Percentiles rank a stretch among this genome's conserved stretches.
Conservation (phyloP, 2,113 vertebrate species). For the Capricornis sumatraensis region DNA sequence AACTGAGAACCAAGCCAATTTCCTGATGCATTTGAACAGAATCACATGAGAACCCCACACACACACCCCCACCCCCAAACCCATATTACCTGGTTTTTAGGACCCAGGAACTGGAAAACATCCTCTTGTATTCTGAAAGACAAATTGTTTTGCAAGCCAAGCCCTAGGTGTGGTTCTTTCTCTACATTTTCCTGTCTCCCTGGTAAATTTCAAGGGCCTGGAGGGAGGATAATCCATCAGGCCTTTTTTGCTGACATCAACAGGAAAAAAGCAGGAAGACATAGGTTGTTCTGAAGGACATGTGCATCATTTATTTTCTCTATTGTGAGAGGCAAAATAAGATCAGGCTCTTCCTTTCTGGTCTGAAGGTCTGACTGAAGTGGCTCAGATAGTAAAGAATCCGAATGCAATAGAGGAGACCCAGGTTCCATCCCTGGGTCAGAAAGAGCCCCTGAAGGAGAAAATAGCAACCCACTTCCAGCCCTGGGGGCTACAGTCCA, state of each 20-base stretch:
- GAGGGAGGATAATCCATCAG: not conserved
- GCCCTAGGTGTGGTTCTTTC: not conserved
- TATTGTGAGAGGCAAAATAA: not conserved
- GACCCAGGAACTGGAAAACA: not conserved
- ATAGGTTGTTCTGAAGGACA: not conserved
- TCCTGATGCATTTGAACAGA: constrained; percentile 18
- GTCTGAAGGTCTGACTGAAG: not conserved
- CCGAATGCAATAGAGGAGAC: not conserved
- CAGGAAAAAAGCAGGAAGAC: not conserved
- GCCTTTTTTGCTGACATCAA: not conserved
- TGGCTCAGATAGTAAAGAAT: not conserved
- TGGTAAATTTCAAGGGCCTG: not conserved
- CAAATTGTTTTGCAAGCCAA: not conserved
- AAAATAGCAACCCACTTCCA: not conserved
- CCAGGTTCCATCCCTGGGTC: not conserved
- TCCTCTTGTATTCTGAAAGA: not conserved
- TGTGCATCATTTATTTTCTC: not conserved
- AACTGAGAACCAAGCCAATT: not conserved
- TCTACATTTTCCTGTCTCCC: constrained; percentile 31
- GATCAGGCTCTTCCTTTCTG: not conserved
- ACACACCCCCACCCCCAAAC: fast-evolving
- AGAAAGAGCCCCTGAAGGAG: not conserved
- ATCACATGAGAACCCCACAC: not conserved
- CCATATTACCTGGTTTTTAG: not conserved
- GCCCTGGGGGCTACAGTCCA: not conserved